Percentiles rank a stretch among this genome's conserved stretches.
phyloP scores from a whole-genome alignment of 2,113 vertebrate genomes.

The Ifrita kowaldi region DNA sequence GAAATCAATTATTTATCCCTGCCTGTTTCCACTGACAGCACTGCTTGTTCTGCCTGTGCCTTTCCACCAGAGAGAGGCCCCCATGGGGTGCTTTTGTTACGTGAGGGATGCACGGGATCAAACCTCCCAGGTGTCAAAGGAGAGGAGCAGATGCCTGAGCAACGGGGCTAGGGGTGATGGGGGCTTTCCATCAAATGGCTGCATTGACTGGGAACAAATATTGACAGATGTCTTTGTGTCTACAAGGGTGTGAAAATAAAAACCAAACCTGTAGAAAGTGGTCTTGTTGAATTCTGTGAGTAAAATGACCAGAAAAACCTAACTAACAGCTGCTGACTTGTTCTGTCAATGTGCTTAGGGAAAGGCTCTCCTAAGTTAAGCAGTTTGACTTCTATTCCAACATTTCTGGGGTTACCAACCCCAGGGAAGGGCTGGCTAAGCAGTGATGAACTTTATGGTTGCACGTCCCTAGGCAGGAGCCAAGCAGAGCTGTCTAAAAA shows the following conservation, averaged over 20 bases:
- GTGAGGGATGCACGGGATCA: accelerated
- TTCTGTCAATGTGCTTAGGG: not conserved
- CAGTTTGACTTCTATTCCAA: not conserved
- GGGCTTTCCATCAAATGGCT: not conserved
- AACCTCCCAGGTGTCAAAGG: not conserved
- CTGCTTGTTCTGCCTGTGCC: not conserved
- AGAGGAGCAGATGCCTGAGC: not conserved
- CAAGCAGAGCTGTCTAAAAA: conserved; percentile 37
- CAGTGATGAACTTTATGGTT: not conserved
- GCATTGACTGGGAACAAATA: not conserved
- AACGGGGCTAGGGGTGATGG: not conserved
- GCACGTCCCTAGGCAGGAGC: not conserved
- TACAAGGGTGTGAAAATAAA: not conserved
- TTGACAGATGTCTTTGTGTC: not conserved
- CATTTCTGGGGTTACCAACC: not conserved
- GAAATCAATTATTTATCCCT: not conserved
- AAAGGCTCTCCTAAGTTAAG: not conserved
- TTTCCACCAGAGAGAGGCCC: not conserved
- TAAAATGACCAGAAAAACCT: not conserved
- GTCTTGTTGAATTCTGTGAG: not conserved
- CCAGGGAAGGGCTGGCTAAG: not conserved
- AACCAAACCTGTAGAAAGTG: not conserved
- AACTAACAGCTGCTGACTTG: not conserved
- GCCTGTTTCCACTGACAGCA: not conserved
- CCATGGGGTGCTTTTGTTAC: accelerated